Base-by-base conservation (phyloP, 2,113 vertebrate species). In the Bufo gargarizans region DNA sequence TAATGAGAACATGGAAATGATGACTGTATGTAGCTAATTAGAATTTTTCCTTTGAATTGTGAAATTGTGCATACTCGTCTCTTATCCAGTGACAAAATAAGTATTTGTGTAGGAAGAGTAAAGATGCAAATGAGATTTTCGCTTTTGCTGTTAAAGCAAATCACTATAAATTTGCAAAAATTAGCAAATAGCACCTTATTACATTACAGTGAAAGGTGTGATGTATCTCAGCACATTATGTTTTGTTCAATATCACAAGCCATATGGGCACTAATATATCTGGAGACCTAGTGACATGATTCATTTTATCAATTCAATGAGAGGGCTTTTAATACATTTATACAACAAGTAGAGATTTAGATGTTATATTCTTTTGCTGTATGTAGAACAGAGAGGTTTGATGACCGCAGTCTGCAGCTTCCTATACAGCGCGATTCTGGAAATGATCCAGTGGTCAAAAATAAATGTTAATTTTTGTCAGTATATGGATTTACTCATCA, bases 161-260 rank as follows among this genome's bases (percentile, higher is more conserved):
- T 84, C 49, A 71, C 19, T 71, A 33, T 84, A n/a, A 84, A 49
- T 69, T 67, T 71, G 63, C 33, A 33, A 33, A 33, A 33, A 33
- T 33, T 33, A 1, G 33, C 22, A 81, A 81, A 81, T 80, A 59
- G 17, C 79, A 43, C 22, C 58, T 61, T 45, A 59, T 59, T 81
- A 81, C 12, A 16, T 84, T 53, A 71, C 82, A 69, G 63, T 9
- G 47, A 71, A 84, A 55, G 10, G 47, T 84, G 82, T 67, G n/a
- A 84, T 84, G 49, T 43, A 69, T 55, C 47, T 53, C 63, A 55
- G 82, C 49, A 33, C 63, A 84, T 71, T 83, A 83, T 83, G 63
- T n/a, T 50, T 16, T 84, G 63, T 84, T 84, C 82, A 71, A 69
- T 81, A 78, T 14, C 19, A 78, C 19, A 50, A 76, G 71, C 76